Evolutionary conservation across 2,888 invertebrate species (phyloP), one percentile per base, ranked within the genome.

Genomic region (Strigamia crassipes): DNA sequence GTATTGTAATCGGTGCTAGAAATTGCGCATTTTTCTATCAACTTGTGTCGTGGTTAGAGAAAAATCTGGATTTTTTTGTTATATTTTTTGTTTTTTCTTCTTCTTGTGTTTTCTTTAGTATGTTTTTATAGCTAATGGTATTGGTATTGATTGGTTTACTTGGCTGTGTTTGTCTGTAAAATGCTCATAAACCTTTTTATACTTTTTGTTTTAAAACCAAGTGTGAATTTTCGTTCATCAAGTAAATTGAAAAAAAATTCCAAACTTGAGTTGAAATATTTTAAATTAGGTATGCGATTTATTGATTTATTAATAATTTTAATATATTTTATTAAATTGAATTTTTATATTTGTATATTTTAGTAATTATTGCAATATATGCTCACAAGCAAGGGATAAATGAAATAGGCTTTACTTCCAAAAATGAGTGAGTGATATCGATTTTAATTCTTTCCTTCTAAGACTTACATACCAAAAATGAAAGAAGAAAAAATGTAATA

Each of bases 121-220:
- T 73, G 27, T 27, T 73, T 73, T 73, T 73, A 73, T 73, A 73
- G 73, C 27, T 73, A 73, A 73, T 73, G 73, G 73, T 73, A 73
- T 73, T 73, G 73, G 73, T 73, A 73, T 73, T 73, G 73, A 73
- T 73, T 73, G 12, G 73, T 73, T 73, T 73, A 73, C n/a, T 12
- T 66, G 61, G 23, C 10, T n/a, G 23, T 66, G 61, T 66, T 73
- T 73, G 73, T 73, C 73, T 31, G 73, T 31, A 27, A 31, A 73
- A 15, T 18, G 38, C 73, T 31, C 31, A 31, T 73, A 73, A 73
- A 73, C 13, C 9, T 9, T 66, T 66, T 66, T 23, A 66, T 27
- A 66, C 23, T 21, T 73, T 73, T 73, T 73, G 31, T 73, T 27
- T 73, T 73, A 73, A 73, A 4, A 38, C 38, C 13, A 73, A 73